Evolutionary conservation across 2,888 invertebrate species (phyloP).

Genomic region (Parapristionchus giblindavisi): DNA sequence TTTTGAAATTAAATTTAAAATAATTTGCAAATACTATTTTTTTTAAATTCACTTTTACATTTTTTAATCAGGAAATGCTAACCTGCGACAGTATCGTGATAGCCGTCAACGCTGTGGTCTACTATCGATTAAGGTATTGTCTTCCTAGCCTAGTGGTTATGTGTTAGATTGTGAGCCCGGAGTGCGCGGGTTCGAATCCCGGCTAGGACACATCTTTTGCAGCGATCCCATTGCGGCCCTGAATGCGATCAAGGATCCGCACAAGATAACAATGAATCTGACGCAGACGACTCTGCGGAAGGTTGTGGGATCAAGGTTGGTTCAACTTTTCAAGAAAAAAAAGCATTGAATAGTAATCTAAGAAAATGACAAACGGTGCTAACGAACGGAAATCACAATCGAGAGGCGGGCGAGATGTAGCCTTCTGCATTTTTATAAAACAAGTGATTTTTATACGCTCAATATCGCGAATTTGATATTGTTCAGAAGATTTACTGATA

Average conservation of each 20-base stretch:
- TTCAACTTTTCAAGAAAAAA: not conserved
- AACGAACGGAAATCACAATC: no score
- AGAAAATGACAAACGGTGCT: no score
- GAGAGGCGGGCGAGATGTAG: no score
- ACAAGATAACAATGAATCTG: slow-evolving; percentile 68
- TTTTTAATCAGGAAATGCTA: slow-evolving; percentile 70
- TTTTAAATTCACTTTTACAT: not conserved
- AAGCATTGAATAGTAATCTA: no score
- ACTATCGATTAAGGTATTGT: slow-evolving; percentile 54
- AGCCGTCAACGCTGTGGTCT: slow-evolving; percentile 67
- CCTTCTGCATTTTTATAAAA: no score
- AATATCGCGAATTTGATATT: no score
- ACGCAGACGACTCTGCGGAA: slow-evolving; percentile 69
- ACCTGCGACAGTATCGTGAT: slow-evolving; percentile 70
- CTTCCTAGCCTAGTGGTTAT: not conserved
- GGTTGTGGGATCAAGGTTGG: slow-evolving; percentile 51
- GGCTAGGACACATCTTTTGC: not conserved
- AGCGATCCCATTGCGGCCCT: slow-evolving; percentile 65
- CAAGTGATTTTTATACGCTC: no score
- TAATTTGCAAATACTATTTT: slow-evolving; percentile 2
- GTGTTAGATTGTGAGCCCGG: not conserved
- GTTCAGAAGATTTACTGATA: no score
- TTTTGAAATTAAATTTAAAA: no score
- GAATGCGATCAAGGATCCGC: slow-evolving; percentile 68
- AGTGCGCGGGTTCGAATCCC: not conserved